A percentile compares a stretch with the other conserved stretches of the same genome.
Evolutionary conservation across 2,888 invertebrate genomes (phyloP).

Genomic region (Lacanobia oleracea): DNA sequence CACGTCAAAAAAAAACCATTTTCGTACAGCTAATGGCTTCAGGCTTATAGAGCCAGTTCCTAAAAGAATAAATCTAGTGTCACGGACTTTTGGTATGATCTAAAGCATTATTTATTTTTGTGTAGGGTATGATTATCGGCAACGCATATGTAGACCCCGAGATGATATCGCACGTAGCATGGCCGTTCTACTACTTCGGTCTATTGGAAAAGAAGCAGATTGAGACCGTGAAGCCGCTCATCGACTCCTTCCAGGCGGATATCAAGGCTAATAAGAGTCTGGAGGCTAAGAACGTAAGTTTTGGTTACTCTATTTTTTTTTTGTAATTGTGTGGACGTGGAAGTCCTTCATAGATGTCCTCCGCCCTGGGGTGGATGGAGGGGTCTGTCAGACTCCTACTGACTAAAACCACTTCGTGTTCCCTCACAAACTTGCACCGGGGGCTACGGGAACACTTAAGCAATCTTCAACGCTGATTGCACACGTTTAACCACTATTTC

Average conservation of each 20-base stretch:
- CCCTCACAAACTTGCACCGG: too few species aligned
- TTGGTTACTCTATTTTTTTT: neutral
- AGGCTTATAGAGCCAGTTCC: neutral
- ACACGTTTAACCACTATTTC: too few species aligned
- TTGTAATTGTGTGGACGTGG: neutral
- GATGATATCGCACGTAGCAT: conserved; percentile 76
- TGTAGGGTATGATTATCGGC: conserved; percentile 84
- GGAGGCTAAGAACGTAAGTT: conserved; percentile 79
- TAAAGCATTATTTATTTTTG: conserved; percentile 8
- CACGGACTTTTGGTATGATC: too few species aligned
- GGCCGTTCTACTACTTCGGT: conserved; percentile 82
- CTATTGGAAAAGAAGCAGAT: conserved; percentile 80
- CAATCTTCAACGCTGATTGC: too few species aligned
- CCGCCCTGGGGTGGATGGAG: too few species aligned
- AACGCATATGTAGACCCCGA: conserved; percentile 85
- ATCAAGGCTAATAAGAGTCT: conserved; percentile 79
- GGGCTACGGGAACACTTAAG: too few species aligned
- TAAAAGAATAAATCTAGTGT: neutral
- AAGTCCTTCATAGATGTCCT: too few species aligned
- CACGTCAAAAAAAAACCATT: too few species aligned
- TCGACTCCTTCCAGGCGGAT: conserved; percentile 75
- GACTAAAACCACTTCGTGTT: too few species aligned
- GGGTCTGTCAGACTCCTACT: too few species aligned
- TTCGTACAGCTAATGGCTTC: too few species aligned
- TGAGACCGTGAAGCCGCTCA: conserved; percentile 75